phyloP scores from a whole-genome alignment of 92 coral and sea anemone species.

The Heteractis magnifica region DNA sequence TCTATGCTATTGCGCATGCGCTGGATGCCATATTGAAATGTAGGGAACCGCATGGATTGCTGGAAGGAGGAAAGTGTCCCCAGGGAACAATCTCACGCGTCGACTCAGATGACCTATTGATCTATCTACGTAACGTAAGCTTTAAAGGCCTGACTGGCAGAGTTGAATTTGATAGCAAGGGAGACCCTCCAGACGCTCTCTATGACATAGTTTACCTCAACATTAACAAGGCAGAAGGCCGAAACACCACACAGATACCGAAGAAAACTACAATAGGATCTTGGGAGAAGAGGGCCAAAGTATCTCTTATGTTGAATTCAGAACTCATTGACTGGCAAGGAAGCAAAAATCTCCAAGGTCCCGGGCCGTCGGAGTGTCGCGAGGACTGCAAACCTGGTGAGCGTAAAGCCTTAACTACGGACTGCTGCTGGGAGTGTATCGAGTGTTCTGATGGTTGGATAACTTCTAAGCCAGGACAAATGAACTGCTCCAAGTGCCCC shows the following conservation, averaged over 20 bases:
- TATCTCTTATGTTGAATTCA: slow-evolving; percentile 23
- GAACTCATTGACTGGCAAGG: slow-evolving; percentile 50
- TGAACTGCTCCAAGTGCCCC: slow-evolving; percentile 54
- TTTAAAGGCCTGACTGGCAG: slow-evolving; percentile 40
- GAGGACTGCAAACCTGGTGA: slow-evolving; percentile 64
- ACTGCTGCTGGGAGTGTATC: slow-evolving; percentile 73
- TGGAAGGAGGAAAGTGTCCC: slow-evolving; percentile 32
- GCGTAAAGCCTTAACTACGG: slow-evolving; percentile 41
- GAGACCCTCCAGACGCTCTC: slow-evolving; percentile 26
- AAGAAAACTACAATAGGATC: slow-evolving; percentile 47
- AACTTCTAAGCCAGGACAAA: slow-evolving; percentile 19
- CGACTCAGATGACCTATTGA: slow-evolving; percentile 21
- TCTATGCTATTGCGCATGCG: slow-evolving; percentile 64
- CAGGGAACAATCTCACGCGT: slow-evolving; percentile 18
- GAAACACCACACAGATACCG: slow-evolving; percentile 26
- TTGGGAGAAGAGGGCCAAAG: slow-evolving; percentile 56
- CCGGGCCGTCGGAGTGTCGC: slow-evolving; percentile 55
- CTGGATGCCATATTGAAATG: slow-evolving; percentile 47
- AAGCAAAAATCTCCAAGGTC: slow-evolving; percentile 7
- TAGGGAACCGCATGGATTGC: slow-evolving; percentile 30
- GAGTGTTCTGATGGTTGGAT: slow-evolving; percentile 50
- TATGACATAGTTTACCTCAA: slow-evolving; percentile 42
- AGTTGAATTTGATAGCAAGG: slow-evolving; percentile 30
- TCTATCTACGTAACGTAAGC: slow-evolving; percentile 17
- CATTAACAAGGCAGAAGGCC: not conserved